Evolutionary conservation across 1,140 invertebrate genomes (phyloP), one percentile per base, ranked within the genome.

Genomic region (Phenacoccus solenopsis): DNA sequence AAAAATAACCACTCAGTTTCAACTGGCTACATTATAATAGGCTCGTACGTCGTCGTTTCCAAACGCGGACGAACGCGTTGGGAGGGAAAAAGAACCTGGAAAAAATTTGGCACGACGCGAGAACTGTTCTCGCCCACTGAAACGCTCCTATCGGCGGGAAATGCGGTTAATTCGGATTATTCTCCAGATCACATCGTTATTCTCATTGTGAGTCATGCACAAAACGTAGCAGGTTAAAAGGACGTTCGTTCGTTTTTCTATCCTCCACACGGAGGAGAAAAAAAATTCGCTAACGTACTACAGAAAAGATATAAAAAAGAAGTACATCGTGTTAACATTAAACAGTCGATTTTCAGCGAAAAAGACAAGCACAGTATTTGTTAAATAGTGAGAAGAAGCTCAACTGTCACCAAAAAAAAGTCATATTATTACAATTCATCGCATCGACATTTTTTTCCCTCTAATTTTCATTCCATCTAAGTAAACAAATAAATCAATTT

Each of bases 301-400:
- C 10, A 64, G 59, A 64, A 27, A 32, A 64, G 12, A 64, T 20
- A 64, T 64, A 16, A 20, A 24, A 64, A 64, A 27, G 22, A 64
- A 64, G 59, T 24, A 59, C n/a, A 7, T 59, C 5, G 20, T 64
- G 59, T 64, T 64, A 64, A 64, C 59, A 64, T 24, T 64, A 64
- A 49, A 49, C 38, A 49, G 25, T 64, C 59, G 59, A 5, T 64
- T 64, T 20, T 25, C 59, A 25, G 59, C 22, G 59, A 64, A 64
- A 64, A 64, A 64, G 59, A 64, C 59, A 64, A 64, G 59, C 59
- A 64, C 59, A 64, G 59, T 64, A 64, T 22, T 64, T 64, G 59
- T 64, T 64, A 64, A 64, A n/a, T 49, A 64, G 59, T 64, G 59
- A 64, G 59, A 64, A 64, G 59, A 64, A 64, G 59, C 59, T 64